Percentiles rank a stretch among this genome's conserved stretches.
These are phyloP conservation scores for Lamellibrachia luymesi DNA, from an alignment of 1,140 invertebrate genomes.

Conservation along the genomic window DNA sequence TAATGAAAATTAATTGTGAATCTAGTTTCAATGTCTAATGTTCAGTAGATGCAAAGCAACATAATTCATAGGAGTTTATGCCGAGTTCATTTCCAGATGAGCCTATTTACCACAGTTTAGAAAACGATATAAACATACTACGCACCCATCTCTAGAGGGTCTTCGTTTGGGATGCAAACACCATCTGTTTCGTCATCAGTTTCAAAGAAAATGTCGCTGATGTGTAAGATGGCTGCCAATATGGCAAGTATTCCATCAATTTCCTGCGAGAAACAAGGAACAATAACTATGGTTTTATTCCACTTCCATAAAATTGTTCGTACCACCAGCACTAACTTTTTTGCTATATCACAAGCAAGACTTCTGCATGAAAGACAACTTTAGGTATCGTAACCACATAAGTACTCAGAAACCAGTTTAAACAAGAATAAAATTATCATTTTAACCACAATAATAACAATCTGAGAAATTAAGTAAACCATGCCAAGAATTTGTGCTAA, in stretches of 20 bases:
- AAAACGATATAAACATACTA: slow-evolving; percentile 8
- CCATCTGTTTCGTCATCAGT: slow-evolving; percentile 53
- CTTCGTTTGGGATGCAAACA: slow-evolving; percentile 40
- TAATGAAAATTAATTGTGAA: no score
- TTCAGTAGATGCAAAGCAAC: no score
- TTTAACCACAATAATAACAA: background rate
- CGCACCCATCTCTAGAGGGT: slow-evolving; percentile 47
- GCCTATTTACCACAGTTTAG: no score
- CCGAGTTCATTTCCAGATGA: no score
- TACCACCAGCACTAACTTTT: background rate
- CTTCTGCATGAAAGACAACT: background rate
- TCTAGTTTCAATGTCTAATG: no score
- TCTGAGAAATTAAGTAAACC: background rate
- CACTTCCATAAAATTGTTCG: background rate
- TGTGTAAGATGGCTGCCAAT: slow-evolving; percentile 48
- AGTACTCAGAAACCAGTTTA: background rate
- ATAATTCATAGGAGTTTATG: no score
- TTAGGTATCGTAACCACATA: background rate
- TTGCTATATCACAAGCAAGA: background rate
- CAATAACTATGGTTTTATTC: background rate
- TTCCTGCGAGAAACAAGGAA: slow-evolving; percentile 56
- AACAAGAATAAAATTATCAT: background rate
- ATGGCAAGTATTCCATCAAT: slow-evolving; percentile 50
- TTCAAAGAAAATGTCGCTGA: slow-evolving; percentile 47
- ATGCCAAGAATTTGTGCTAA: background rate